Evolutionary conservation across 1,140 invertebrate genomes (phyloP).

Genomic region (Coptotermes formosanus): DNA sequence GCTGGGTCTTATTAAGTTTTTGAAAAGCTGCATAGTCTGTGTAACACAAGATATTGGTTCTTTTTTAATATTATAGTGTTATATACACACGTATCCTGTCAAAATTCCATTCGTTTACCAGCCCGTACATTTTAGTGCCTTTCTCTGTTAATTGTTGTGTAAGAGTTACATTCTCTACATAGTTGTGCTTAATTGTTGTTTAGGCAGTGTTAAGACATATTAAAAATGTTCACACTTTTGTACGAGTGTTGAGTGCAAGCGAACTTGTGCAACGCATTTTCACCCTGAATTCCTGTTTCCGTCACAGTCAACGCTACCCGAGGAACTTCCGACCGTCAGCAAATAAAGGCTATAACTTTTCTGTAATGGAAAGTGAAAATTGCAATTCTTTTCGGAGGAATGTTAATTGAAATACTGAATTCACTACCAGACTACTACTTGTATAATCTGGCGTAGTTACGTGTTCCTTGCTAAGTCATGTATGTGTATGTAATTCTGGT

Average conservation of each 20-base stretch:
- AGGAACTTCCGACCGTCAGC: not conserved
- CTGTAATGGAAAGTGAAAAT: not conserved
- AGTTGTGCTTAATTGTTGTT: not conserved
- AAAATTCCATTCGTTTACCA: no score
- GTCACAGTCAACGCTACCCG: not conserved
- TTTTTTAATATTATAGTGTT: no score
- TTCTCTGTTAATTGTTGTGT: no score
- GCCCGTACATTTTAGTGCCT: no score
- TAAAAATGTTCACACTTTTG: not conserved
- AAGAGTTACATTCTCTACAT: no score
- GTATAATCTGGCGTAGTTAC: no score
- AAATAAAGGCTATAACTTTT: not conserved
- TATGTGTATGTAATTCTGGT: no score
- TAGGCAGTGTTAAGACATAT: not conserved
- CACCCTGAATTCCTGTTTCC: not conserved
- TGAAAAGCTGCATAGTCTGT: no score
- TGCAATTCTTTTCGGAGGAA: constrained; percentile 3
- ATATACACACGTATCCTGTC: no score
- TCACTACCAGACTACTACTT: not conserved
- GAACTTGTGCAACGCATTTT: not conserved
- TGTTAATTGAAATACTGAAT: not conserved
- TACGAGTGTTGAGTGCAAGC: not conserved
- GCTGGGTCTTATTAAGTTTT: no score
- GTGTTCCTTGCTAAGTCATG: no score
- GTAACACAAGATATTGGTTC: no score